These are phyloP conservation scores for Porites cylindrica DNA, from an alignment of 92 coral and sea anemone species.

Conservation along the genomic window DNA sequence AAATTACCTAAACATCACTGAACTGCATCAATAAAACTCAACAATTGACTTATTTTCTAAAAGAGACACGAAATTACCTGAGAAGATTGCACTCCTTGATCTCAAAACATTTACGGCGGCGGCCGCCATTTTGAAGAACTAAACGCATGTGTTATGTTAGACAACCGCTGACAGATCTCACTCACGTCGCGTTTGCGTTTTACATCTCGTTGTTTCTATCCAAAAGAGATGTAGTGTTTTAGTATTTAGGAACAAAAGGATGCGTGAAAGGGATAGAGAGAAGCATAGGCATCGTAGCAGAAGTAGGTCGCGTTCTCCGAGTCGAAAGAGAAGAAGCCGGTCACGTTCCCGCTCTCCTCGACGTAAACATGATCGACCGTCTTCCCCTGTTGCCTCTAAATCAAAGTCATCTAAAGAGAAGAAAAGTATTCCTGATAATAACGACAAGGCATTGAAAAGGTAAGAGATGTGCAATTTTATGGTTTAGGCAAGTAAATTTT, in stretches of 20 bases:
- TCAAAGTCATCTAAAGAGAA: slow-evolving; percentile 42
- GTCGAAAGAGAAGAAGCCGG: slow-evolving; percentile 67
- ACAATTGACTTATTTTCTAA: neutral
- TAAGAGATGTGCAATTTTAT: slow-evolving; percentile 1
- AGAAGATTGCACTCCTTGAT: slow-evolving; percentile 4
- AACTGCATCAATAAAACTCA: neutral
- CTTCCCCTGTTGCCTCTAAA: slow-evolving; percentile 53
- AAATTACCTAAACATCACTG: too few species aligned
- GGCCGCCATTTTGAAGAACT: slow-evolving; percentile 74
- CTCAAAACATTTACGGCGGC: neutral
- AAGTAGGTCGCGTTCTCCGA: slow-evolving; percentile 90
- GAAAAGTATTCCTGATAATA: slow-evolving; percentile 29
- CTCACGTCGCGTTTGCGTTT: slow-evolving; percentile 2
- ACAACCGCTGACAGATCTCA: slow-evolving; percentile 44
- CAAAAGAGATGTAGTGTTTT: neutral
- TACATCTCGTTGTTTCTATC: neutral
- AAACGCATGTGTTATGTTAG: slow-evolving; percentile 11
- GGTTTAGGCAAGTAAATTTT: neutral
- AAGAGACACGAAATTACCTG: neutral
- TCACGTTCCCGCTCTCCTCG: slow-evolving; percentile 73
- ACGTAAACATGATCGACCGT: slow-evolving; percentile 53
- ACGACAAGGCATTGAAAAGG: slow-evolving; percentile 59
- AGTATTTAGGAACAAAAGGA: neutral
- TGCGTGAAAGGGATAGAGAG: slow-evolving; percentile 90
- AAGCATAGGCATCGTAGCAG: slow-evolving; percentile 82